Evolutionary conservation across 2,797 vertebrate genomes (phyloP).

Genomic region (Peromyscus eremicus): DNA sequence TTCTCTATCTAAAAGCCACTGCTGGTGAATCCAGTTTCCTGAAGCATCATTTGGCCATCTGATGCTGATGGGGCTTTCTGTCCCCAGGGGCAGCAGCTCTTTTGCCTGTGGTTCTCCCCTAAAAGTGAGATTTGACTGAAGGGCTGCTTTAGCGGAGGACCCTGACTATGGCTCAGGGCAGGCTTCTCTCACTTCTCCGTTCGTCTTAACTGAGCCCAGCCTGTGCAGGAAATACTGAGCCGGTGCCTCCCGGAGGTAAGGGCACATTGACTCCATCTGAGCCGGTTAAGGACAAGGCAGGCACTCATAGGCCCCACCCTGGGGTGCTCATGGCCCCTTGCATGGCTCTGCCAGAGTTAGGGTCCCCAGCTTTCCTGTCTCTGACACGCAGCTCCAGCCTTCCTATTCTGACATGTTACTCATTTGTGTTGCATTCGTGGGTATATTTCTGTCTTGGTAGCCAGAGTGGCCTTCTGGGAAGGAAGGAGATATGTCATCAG

Average conservation of each 20-base stretch:
- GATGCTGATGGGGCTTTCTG: not conserved
- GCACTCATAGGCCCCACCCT: not conserved
- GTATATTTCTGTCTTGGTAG: conserved; percentile 66
- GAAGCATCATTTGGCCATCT: not conserved
- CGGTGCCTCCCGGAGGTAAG: not conserved
- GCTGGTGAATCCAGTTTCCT: conserved; percentile 47
- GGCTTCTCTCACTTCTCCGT: not conserved
- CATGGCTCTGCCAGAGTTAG: not conserved
- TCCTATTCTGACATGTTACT: conserved; percentile 25
- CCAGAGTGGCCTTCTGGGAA: conserved; percentile 55
- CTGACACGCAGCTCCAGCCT: not conserved
- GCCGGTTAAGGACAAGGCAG: not conserved
- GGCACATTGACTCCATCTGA: fast-evolving
- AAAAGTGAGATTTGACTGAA: not conserved
- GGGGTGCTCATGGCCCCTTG: not conserved
- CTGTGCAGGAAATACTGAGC: not conserved
- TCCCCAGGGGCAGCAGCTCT: not conserved
- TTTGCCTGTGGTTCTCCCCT: not conserved
- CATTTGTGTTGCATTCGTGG: conserved; percentile 4
- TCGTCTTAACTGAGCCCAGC: not conserved
- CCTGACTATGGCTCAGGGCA: not conserved
- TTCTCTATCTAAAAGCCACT: conserved; percentile 60
- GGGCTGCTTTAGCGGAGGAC: not conserved
- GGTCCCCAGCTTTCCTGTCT: not conserved
- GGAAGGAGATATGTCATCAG: conserved; percentile 24